These are phyloP conservation scores for Falco cherrug DNA, from an alignment of 2,797 vertebrate genomes.

Conservation along the genomic window DNA sequence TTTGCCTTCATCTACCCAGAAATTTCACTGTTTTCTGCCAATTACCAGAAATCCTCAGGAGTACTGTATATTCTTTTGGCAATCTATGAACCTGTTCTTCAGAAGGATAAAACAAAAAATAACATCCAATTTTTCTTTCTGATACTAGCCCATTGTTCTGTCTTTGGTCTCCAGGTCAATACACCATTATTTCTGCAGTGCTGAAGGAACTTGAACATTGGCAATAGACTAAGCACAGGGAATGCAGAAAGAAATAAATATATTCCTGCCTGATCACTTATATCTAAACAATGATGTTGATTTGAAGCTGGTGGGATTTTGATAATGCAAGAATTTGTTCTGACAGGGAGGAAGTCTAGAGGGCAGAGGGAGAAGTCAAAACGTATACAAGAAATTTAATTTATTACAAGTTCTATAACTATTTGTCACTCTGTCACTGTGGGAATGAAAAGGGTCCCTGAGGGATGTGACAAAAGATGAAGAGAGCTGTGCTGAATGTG, in stretches of 20 bases:
- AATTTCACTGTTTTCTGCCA: neutral
- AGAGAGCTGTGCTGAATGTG: neutral
- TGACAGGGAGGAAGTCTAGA: neutral
- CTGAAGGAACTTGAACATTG: neutral
- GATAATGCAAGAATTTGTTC: neutral
- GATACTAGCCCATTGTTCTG: neutral
- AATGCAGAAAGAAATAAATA: neutral
- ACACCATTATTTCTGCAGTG: neutral
- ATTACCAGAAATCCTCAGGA: neutral
- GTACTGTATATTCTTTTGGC: neutral
- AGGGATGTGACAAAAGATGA: neutral
- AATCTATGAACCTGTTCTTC: neutral
- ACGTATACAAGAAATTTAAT: neutral
- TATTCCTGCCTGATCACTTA: neutral
- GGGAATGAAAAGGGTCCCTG: neutral
- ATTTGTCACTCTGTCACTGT: neutral
- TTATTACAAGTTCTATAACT: neutral
- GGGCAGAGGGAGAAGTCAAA: neutral
- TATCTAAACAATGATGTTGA: neutral
- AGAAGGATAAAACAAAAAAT: neutral
- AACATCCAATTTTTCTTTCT: neutral
- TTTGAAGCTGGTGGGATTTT: neutral
- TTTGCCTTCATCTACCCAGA: neutral
- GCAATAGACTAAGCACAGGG: neutral
- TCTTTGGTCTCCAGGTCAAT: neutral